phyloP scores from a whole-genome alignment of 2,113 vertebrate species.

The Albula goreensis region DNA sequence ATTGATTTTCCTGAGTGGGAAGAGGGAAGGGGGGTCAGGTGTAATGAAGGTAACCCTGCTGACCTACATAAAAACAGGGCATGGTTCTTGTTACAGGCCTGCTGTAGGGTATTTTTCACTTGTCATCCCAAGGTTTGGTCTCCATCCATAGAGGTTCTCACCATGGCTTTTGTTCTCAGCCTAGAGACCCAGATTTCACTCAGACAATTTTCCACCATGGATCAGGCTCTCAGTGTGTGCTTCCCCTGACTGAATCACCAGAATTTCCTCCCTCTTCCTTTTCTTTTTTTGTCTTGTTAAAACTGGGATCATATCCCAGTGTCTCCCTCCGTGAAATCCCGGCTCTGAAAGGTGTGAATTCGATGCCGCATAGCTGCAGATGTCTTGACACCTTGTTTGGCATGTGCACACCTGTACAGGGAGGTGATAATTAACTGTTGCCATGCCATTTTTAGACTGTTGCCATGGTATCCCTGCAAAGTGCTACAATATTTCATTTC shows the following conservation, averaged over 20 bases:
- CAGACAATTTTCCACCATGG: background rate
- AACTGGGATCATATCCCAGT: background rate
- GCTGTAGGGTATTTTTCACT: background rate
- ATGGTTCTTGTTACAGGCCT: background rate
- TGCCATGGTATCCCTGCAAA: conserved; percentile 30
- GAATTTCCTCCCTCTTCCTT: background rate
- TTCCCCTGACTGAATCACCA: background rate
- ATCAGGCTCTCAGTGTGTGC: background rate
- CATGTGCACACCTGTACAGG: conserved; percentile 23
- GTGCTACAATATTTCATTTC: conserved; percentile 9
- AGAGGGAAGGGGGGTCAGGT: background rate
- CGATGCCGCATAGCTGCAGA: background rate
- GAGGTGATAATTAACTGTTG: conserved; percentile 38
- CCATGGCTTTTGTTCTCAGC: no score
- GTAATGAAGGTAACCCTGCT: background rate
- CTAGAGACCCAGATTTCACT: background rate
- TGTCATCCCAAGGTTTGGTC: background rate
- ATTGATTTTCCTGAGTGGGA: background rate
- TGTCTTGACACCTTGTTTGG: background rate
- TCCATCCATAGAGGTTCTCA: background rate
- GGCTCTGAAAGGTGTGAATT: background rate
- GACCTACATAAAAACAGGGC: background rate
- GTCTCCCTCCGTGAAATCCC: background rate
- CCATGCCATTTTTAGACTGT: conserved; percentile 45
- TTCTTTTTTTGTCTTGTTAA: background rate